These are phyloP conservation scores for Synergus laeviventris DNA, from an alignment of 2,888 invertebrate species.

Conservation along the genomic window DNA sequence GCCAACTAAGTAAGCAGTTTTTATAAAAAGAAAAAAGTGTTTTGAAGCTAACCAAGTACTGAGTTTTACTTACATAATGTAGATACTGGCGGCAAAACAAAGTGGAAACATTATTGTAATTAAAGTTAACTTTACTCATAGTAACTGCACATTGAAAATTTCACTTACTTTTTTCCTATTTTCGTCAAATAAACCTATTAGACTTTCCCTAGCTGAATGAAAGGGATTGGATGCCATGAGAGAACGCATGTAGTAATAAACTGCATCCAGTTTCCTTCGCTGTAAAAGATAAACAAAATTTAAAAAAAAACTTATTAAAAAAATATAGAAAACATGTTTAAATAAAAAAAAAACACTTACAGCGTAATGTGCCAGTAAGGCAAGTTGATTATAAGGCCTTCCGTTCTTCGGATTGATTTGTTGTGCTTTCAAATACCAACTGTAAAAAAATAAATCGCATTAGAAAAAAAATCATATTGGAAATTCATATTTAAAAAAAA, in stretches of 20 bases:
- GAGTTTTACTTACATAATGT: constrained; percentile 78
- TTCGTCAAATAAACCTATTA: constrained; percentile 93
- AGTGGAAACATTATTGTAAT: constrained; percentile 70
- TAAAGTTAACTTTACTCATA: constrained; percentile 45
- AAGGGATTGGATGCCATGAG: constrained; percentile 96
- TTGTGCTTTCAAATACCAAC: constrained; percentile 95
- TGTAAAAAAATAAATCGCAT: constrained; percentile 61
- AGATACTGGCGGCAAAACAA: constrained; percentile 78
- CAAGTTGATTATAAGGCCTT: constrained; percentile 95
- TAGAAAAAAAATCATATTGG: background rate
- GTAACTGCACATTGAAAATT: background rate
- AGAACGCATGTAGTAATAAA: constrained; percentile 97
- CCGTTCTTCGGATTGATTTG: constrained; percentile 97
- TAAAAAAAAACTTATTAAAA: background rate
- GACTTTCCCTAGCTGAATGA: constrained; percentile 92
- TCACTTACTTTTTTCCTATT: constrained; percentile 88
- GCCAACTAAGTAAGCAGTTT: constrained; percentile 62
- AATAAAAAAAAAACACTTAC: constrained; percentile 77
- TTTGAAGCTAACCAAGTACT: constrained; percentile 66
- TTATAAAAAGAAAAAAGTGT: constrained; percentile 41
- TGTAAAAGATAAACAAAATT: constrained; percentile 76
- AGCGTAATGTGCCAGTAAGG: constrained; percentile 89
- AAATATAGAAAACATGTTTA: background rate
- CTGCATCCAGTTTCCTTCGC: constrained; percentile 96
- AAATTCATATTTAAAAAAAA: background rate